A percentile compares a stretch with the other conserved stretches of the same genome.
These are phyloP conservation scores for Rafetus swinhoei DNA, from an alignment of 2,113 vertebrate species.

Conservation along the genomic window DNA sequence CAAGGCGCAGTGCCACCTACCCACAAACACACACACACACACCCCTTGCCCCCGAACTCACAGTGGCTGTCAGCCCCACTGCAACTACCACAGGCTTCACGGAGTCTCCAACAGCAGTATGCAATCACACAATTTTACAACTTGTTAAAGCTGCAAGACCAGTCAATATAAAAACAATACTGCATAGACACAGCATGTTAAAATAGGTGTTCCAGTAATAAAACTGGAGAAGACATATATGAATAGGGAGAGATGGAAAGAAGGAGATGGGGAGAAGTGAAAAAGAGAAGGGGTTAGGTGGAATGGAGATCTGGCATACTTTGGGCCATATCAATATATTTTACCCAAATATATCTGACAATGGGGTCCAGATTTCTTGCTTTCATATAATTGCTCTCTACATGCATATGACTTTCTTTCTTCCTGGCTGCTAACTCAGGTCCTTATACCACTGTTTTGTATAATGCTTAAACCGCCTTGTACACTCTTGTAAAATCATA, in stretches of 20 bases:
- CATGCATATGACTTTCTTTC: neutral
- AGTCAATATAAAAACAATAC: neutral
- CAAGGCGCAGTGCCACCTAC: no score
- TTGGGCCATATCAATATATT: neutral
- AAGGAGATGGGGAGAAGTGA: neutral
- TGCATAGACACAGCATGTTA: neutral
- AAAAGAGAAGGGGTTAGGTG: neutral
- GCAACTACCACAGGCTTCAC: neutral
- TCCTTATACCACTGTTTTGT: neutral
- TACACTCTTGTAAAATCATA: neutral
- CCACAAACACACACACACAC: no score
- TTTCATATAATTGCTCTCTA: neutral
- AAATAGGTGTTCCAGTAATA: neutral
- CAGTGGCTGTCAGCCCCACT: no score
- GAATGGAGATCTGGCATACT: neutral
- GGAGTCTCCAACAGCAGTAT: neutral
- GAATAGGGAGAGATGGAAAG: neutral
- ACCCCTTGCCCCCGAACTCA: no score
- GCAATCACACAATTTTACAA: neutral
- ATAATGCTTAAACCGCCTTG: neutral
- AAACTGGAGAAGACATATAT: neutral
- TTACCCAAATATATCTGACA: neutral
- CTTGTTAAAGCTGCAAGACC: neutral
- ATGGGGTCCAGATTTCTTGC: neutral
- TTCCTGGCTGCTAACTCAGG: neutral